phyloP scores from a whole-genome alignment of 1,140 invertebrate genomes.

The Dinoponera quadriceps region DNA sequence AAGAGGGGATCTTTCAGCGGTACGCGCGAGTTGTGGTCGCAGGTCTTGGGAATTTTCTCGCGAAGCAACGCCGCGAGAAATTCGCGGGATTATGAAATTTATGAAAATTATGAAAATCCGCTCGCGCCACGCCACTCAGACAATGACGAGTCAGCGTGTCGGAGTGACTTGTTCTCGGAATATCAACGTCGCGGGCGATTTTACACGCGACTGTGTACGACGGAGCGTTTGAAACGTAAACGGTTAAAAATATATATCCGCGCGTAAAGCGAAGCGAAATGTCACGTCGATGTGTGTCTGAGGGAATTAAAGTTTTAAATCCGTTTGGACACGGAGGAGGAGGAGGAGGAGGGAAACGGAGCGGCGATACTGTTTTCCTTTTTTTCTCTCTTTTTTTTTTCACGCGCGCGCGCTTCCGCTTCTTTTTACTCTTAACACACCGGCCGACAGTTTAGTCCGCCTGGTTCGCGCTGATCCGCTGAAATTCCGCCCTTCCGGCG shows the following conservation, averaged over 20 bases:
- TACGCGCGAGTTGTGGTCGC: too few relatives aligned
- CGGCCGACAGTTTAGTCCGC: not conserved
- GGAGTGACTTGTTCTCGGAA: not conserved
- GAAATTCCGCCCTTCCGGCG: slow-evolving; percentile 14
- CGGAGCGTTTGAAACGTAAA: slow-evolving; percentile 30
- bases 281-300: not conserved
- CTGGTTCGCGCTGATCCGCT: not conserved
- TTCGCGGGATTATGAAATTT: too few relatives aligned
- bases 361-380: not conserved
- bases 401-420: too few relatives aligned
- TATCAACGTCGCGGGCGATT: slow-evolving; percentile 10
- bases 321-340: not conserved
- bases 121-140: not conserved
- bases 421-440: too few relatives aligned
- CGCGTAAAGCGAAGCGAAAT: not conserved
- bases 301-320: slow-evolving; percentile 36
- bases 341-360: not conserved
- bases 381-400: not conserved
- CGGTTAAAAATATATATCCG: slow-evolving; percentile 35
- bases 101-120: not conserved
- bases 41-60: too few relatives aligned
- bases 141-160: not conserved
- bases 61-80: too few relatives aligned
- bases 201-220: slow-evolving; percentile 8
- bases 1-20: not conserved